Evolutionary conservation across 1,140 invertebrate species (phyloP).

Genomic region (Drosophila simulans): DNA sequence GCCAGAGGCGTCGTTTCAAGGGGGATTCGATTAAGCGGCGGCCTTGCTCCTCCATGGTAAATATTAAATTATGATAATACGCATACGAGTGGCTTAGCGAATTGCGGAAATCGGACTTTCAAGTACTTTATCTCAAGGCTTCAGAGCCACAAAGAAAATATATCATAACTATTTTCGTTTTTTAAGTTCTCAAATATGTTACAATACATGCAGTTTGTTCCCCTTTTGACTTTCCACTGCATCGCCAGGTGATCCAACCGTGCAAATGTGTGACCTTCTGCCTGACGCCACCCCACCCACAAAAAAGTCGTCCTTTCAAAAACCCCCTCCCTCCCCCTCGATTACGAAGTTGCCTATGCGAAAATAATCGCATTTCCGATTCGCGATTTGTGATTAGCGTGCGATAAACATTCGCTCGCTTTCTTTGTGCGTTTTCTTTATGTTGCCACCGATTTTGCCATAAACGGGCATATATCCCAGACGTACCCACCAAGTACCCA

Average conservation of each 20-base stretch:
- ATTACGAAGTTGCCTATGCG: constrained; percentile 29
- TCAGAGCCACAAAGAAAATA: too few species aligned
- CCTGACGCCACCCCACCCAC: neutral
- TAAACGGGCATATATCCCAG: constrained; percentile 19
- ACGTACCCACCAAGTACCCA: constrained; percentile 6
- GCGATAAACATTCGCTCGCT: constrained; percentile 63
- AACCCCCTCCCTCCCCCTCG: neutral
- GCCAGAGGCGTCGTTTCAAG: constrained; percentile 15
- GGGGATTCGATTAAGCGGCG: neutral
- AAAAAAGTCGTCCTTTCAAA: neutral
- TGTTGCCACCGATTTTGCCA: constrained; percentile 13
- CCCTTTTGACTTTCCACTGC: neutral
- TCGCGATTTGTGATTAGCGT: constrained; percentile 77
- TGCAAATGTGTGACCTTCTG: constrained; percentile 7
- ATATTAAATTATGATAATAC: neutral
- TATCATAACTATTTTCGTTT: too few species aligned
- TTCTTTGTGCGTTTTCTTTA: constrained; percentile 42
- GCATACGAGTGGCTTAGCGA: too few species aligned
- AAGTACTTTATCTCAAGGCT: too few species aligned
- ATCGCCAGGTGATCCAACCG: constrained; percentile 10
- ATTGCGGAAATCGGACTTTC: too few species aligned
- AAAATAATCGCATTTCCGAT: constrained; percentile 80
- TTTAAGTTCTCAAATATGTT: too few species aligned
- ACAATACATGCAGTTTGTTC: too few species aligned
- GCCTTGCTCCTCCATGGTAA: neutral